Conservation (phyloP, 2,113 vertebrate species). For the Pseudonaja textilis region DNA sequence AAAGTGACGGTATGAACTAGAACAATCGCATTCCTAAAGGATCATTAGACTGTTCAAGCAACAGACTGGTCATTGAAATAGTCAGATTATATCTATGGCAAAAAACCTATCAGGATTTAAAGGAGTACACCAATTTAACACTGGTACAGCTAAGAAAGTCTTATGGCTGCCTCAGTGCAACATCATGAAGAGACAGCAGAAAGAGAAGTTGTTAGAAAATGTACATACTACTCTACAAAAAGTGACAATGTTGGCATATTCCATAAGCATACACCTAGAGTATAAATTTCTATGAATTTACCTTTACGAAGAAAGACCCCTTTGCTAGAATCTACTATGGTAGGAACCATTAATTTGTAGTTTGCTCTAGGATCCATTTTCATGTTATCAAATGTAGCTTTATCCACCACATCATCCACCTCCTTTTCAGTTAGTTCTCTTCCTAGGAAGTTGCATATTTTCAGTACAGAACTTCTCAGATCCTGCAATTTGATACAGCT, state of each 20-base stretch:
- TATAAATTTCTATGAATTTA: not conserved
- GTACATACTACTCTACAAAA: not conserved
- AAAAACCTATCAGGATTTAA: not conserved
- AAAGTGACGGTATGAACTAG: not conserved
- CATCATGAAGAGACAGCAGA: not conserved
- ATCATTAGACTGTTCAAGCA: not conserved
- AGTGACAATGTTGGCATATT: no score
- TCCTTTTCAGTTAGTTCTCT: slow-evolving; percentile 58
- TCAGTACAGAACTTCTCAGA: slow-evolving; percentile 55
- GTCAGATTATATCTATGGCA: no score
- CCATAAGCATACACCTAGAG: not conserved
- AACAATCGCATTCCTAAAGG: not conserved
- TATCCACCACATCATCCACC: slow-evolving; percentile 38
- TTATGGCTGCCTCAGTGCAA: not conserved
- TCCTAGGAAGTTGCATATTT: slow-evolving; percentile 66
- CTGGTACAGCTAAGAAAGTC: not conserved
- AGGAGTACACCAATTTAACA: not conserved
- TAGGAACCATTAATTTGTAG: slow-evolving; percentile 36
- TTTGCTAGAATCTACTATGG: not conserved
- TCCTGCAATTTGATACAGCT: slow-evolving; percentile 51
- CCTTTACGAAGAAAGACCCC: slow-evolving; percentile 48
- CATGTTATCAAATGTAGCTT: slow-evolving; percentile 64
- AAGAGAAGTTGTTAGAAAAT: not conserved
- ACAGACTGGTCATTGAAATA: not conserved
- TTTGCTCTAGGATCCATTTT: slow-evolving; percentile 60